Conservation (phyloP, 2,113 vertebrate species). For the Clarias batrachus region DNA sequence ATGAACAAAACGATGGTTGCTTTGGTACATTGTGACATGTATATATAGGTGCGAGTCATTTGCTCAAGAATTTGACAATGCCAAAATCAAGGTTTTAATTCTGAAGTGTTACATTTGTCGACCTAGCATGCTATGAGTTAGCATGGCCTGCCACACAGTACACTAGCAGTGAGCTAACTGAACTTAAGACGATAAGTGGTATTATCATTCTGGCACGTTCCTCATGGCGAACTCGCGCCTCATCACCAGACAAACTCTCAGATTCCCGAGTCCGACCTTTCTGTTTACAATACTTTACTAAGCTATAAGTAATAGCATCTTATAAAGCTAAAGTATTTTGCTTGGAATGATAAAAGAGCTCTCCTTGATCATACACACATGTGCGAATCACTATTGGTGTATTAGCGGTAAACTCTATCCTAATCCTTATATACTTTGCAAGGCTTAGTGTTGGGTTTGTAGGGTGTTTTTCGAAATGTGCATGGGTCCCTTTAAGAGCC, state of each 20-base stretch:
- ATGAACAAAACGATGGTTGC: not conserved
- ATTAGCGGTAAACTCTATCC: not conserved
- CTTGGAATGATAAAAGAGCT: not conserved
- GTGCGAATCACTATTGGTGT: not conserved
- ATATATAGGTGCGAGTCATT: not conserved
- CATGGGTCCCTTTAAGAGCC: constrained; percentile 54
- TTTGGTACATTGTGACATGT: not conserved
- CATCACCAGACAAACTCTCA: not conserved
- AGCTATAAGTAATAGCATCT: not conserved
- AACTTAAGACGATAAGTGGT: not conserved
- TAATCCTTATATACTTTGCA: not conserved
- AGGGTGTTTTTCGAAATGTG: constrained; percentile 21
- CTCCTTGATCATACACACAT: not conserved
- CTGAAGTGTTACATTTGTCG: not conserved
- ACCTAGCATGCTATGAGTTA: not conserved
- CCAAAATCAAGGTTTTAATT: not conserved
- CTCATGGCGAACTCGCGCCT: not conserved
- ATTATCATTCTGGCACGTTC: not conserved
- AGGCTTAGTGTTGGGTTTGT: constrained; percentile 16
- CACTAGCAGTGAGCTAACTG: not conserved
- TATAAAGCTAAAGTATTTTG: not conserved
- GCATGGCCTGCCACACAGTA: not conserved
- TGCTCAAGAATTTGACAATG: not conserved
- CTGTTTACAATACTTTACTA: not conserved
- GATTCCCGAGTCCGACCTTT: not conserved